These are phyloP conservation scores for Caenorhabditis uteleia DNA, from an alignment of 2,888 invertebrate species.

Conservation along the genomic window DNA sequence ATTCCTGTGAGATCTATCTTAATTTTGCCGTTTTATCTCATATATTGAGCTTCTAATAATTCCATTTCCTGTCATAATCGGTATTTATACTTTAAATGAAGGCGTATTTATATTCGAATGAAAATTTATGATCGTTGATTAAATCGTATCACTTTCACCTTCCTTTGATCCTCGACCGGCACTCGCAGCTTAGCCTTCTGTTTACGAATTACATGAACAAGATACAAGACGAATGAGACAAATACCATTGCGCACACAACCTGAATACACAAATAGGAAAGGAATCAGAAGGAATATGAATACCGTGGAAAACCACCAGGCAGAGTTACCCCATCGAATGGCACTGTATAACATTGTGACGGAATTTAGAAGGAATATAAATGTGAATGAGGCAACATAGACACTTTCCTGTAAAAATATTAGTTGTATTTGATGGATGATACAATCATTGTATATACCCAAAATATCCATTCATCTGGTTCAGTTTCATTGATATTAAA, in stretches of 20 bases:
- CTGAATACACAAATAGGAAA: slow-evolving; percentile 2
- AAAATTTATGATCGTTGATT: too few species aligned
- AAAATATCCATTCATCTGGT: slow-evolving; percentile 42
- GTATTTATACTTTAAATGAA: too few species aligned
- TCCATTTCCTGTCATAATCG: too few species aligned
- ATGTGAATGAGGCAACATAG: slow-evolving; percentile 30
- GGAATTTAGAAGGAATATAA: slow-evolving; percentile 39
- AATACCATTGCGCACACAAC: slow-evolving; percentile 20
- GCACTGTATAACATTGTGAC: slow-evolving; percentile 47
- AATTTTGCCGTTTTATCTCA: too few species aligned
- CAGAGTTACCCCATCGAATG: slow-evolving; percentile 40
- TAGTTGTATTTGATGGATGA: not conserved
- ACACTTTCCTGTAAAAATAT: slow-evolving; percentile 28
- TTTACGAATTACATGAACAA: slow-evolving; percentile 16
- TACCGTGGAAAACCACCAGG: slow-evolving; percentile 39
- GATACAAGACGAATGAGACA: slow-evolving; percentile 13
- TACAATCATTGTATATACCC: slow-evolving; percentile 17
- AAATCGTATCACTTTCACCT: too few species aligned
- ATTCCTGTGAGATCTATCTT: too few species aligned
- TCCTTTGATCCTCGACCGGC: too few species aligned
- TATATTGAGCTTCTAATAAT: too few species aligned
- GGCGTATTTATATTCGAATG: too few species aligned
- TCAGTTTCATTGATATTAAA: slow-evolving; percentile 39
- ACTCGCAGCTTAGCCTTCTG: too few species aligned
- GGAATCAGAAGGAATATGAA: not conserved